phyloP scores from a whole-genome alignment of 2,113 vertebrate species.

The cat (Felis catus) region DNA sequence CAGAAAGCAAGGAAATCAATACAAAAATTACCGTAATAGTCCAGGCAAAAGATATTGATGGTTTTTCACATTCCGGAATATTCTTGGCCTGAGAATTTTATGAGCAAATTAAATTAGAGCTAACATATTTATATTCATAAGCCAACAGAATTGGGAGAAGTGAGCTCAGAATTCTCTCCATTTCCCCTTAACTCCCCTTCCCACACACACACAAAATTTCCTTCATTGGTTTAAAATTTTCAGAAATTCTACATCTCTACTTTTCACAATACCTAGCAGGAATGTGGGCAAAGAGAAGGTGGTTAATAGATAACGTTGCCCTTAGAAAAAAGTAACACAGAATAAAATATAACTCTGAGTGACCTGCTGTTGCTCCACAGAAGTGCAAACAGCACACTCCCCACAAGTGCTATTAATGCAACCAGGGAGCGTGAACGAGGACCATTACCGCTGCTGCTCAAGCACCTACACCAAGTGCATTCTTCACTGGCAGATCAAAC shows the following conservation, averaged over 20 bases:
- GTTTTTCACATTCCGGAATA: neutral
- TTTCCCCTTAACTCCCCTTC: neutral
- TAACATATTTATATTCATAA: neutral
- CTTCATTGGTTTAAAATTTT: neutral
- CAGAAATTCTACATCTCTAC: neutral
- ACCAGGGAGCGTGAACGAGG: neutral
- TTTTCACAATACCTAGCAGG: neutral
- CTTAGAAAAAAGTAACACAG: neutral
- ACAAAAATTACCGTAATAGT: neutral
- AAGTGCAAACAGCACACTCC: neutral
- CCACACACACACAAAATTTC: neutral
- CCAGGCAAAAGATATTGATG: neutral
- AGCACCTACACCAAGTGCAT: neutral
- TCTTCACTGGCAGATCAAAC: neutral
- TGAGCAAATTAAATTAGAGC: neutral
- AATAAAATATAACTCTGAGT: constrained; percentile 3
- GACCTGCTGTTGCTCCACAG: neutral
- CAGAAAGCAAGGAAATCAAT: neutral
- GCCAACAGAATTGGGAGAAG: neutral
- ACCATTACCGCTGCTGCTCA: neutral
- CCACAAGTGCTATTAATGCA: neutral
- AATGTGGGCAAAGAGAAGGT: neutral
- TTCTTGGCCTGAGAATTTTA: neutral
- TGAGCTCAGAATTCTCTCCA: neutral
- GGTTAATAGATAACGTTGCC: constrained; percentile 19